Evolutionary conservation across 53 echinoderm and acorn worm species (phyloP).

Genomic region (Apostichopus leukothele): DNA sequence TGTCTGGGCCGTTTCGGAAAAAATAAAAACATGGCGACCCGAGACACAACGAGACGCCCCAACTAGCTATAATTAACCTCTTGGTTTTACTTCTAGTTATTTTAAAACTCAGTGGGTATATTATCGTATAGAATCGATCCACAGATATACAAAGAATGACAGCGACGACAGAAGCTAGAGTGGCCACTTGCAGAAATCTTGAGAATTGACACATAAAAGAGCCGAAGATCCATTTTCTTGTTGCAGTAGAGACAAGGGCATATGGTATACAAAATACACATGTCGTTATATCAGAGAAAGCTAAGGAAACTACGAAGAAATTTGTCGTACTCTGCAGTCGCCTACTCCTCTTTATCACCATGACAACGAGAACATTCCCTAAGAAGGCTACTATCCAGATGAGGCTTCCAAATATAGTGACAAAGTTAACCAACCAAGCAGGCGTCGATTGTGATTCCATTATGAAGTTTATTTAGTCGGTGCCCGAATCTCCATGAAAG

Average conservation of each 20-base stretch:
- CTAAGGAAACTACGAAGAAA: conserved; percentile 95
- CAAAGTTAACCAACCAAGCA: conserved; percentile 55
- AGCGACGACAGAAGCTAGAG: conserved; percentile 76
- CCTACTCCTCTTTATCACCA: conserved; percentile 76
- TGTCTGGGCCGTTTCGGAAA: conserved; percentile 49
- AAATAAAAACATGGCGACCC: conserved; percentile 89
- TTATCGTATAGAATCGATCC: conserved; percentile 94
- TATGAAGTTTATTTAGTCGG: not conserved
- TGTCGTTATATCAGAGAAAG: conserved; percentile 82
- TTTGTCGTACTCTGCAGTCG: conserved; percentile 95
- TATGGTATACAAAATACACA: conserved; percentile 87
- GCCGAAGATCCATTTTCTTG: conserved; percentile 53
- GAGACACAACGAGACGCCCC: conserved; percentile 67
- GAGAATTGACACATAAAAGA: conserved; percentile 79
- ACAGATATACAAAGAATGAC: conserved; percentile 81
- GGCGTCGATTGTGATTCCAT: not conserved
- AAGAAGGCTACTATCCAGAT: conserved; percentile 80
- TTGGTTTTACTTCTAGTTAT: conserved; percentile 92
- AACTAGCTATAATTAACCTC: conserved; percentile 74
- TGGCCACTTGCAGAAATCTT: conserved; percentile 77
- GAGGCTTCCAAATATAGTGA: conserved; percentile 59
- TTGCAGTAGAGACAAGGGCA: conserved; percentile 59
- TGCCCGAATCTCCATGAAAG: no score
- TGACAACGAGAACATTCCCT: conserved; percentile 79
- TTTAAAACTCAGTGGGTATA: conserved; percentile 96